Conservation (phyloP, 2,113 vertebrate species). For the Petromus typicus region DNA sequence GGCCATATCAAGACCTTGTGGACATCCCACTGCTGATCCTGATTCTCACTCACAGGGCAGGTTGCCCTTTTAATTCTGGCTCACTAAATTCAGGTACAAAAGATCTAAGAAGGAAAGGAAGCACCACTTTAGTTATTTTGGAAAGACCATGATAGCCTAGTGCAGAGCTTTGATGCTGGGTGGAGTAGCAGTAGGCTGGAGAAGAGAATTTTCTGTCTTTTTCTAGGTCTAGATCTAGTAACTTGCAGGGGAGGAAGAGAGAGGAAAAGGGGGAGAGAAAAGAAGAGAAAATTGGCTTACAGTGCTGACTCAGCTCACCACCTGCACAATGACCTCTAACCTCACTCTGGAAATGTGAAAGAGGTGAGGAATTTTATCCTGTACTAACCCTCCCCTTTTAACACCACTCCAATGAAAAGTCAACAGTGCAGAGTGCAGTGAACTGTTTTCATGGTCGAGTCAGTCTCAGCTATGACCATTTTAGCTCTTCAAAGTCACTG, state of each 20-base stretch:
- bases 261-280: not conserved
- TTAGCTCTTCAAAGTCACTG: not conserved
- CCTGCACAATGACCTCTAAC: not conserved
- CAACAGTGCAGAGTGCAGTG: not conserved
- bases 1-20: not conserved
- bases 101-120: not conserved
- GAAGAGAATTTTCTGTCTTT: not conserved
- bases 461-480: not conserved
- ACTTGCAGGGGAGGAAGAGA: not conserved
- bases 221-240: not conserved
- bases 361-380: not conserved
- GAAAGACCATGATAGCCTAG: not conserved
- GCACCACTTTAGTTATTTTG: not conserved
- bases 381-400: not conserved
- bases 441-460: not conserved
- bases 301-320: not conserved
- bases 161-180: not conserved
- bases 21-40: not conserved
- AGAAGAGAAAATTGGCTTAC: not conserved
- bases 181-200: not conserved
- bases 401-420: not conserved
- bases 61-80: not conserved
- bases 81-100: not conserved
- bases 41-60: not conserved
- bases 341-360: not conserved